These are phyloP conservation scores for Stichodactyla helianthus DNA, from an alignment of 64 coral and sea anemone genomes.

Conservation along the genomic window DNA sequence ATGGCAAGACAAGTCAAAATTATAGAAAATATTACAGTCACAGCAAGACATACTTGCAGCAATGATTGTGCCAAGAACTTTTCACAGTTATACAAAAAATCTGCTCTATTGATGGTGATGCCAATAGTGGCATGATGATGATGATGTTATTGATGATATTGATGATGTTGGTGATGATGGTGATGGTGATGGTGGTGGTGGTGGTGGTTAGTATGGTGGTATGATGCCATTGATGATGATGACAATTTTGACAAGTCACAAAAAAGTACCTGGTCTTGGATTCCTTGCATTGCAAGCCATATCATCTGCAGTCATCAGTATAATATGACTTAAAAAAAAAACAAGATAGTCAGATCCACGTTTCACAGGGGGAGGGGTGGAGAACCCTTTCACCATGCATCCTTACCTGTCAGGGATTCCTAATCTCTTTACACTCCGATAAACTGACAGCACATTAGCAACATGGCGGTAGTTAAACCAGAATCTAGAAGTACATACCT, in stretches of 20 bases:
- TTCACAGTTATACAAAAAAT: no score
- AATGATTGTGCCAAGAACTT: no score
- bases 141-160: background rate
- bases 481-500: slow-evolving; percentile 97
- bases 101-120: background rate
- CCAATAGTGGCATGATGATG: background rate
- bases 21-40: no score
- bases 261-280: slow-evolving; percentile 72
- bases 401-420: slow-evolving; percentile 93
- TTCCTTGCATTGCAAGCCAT: slow-evolving; percentile 99
- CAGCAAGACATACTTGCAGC: no score
- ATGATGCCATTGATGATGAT: background rate
- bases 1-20: no score
- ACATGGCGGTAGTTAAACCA: slow-evolving; percentile 99
- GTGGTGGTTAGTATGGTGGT: background rate
- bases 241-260: background rate
- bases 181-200: background rate
- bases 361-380: background rate
- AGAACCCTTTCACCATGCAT: background rate
- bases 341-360: background rate
- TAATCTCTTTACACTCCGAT: slow-evolving; percentile 93
- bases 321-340: slow-evolving; percentile 77
- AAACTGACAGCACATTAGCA: slow-evolving; percentile 93
- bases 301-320: slow-evolving; percentile 97
- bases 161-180: background rate